Evolutionary conservation across 2,888 invertebrate species (phyloP), one percentile per base, ranked within the genome.

Genomic region (Gerosis bhagava): DNA sequence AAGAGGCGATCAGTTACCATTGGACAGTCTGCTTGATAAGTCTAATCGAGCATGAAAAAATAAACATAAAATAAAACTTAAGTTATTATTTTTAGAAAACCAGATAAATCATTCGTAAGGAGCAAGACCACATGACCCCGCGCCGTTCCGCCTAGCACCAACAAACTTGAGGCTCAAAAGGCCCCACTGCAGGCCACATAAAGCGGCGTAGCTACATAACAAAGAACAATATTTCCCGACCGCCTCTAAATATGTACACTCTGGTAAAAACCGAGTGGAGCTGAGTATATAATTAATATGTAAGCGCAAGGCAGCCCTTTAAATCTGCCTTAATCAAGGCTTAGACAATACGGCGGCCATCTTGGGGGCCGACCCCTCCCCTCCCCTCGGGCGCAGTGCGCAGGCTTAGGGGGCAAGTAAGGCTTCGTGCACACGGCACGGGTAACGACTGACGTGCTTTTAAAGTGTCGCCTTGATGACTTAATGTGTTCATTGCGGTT

Each of bases 251-350:
- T 46, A 50, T 46, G 49, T 55, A 55, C 56, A 65, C 62, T 59
- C 66, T 70, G 65, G 67, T 67, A 63, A 56, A 70, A 66, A 70
- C 68, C 57, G 68, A 63, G 54, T 62, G 57, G 63, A 59, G 60
- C 57, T 77, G 73, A 81, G 80, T 78, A 86, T 75, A 86, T 87
- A 86, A 86, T 87, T 86, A 87, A 83, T 82, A 84, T 83, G 82
- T 83, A 78, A 76, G 73, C 76, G 62, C 59, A 64, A 55, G 71
- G 64, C 73, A 69, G 72, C 77, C 78, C 80, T 76, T 62, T 74
- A 75, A 78, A 79, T 77, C 77, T 68, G 74, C 81, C 73, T 75
- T 84, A 83, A 86, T 83, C 84, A 83, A 77, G 73, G 72, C 72
- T 81, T 77, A 86, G 84, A 83, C 86, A 84, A 83, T 79, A 70